Conservation (phyloP, 1,140 invertebrate genomes). For the Solen grandis region DNA sequence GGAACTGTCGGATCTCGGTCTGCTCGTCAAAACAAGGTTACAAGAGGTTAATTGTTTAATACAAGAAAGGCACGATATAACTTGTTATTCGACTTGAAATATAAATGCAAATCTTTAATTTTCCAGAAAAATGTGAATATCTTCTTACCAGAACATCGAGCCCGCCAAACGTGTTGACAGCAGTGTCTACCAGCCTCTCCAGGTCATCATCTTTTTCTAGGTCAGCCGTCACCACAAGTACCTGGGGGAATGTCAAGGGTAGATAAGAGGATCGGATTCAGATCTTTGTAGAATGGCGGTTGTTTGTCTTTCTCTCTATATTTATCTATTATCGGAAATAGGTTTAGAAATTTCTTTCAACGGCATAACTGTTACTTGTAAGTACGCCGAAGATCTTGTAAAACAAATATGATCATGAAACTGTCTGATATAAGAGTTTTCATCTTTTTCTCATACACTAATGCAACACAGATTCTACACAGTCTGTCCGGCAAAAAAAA, state of each 20-base stretch:
- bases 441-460: too few relatives aligned
- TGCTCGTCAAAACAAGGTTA: neutral
- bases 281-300: neutral
- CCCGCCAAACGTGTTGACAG: neutral
- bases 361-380: too few relatives aligned
- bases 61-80: too few relatives aligned
- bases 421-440: too few relatives aligned
- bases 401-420: too few relatives aligned
- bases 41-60: neutral
- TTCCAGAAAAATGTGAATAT: too few relatives aligned
- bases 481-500: too few relatives aligned
- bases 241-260: neutral
- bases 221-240: constrained; percentile 22
- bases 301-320: neutral
- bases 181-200: constrained; percentile 15
- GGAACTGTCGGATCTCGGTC: neutral
- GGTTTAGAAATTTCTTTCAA: neutral
- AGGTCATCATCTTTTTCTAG: constrained; percentile 7
- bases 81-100: too few relatives aligned
- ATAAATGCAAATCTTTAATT: too few relatives aligned
- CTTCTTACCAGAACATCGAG: constrained; percentile 37
- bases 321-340: neutral
- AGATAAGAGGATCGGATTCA: neutral
- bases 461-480: too few relatives aligned
- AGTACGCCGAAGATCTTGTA: too few relatives aligned